Base-by-base conservation (phyloP, 37 sponge, comb jelly and placozoan genomes). In the Axinella damicornis region DNA sequence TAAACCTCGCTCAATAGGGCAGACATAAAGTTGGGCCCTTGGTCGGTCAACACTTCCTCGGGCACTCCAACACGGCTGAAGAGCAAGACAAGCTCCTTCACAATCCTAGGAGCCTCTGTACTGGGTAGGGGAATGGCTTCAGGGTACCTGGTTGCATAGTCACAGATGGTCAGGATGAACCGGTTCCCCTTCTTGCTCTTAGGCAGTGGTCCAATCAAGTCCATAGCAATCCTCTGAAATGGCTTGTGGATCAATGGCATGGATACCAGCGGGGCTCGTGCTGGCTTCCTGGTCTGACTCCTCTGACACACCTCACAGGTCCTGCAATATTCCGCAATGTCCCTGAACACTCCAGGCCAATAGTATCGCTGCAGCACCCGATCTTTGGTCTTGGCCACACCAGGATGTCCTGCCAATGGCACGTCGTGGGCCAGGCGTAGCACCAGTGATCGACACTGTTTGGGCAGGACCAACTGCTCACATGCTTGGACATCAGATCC, bases 201-300 rank as follows among this genome's bases (percentile, higher is more conserved):
- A 1, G 77, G 86, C 5, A 85, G 86, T 2, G 86, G 86, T 9
- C 86, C 86, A 57, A 85, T 69, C 1, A 85, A 19, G 36, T 85
- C 86, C 86, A 85, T 85, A 1, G 86, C 86, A 5, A 85, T 85
- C 5, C 86, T 5, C 28, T 34, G 20, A 32, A 85, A 85, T 9
- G 86, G 86, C 58, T 76, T 37, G 2, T 63, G 19, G 2, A 85
- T 77, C 69, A 85, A 12, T 17, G 86, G 86, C 70, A 85, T 76
- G 1, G 77, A 37, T 20, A 77, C 15, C 78, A 85, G 25, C 22
- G 28, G 55, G 9, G 76, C 85, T 35, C 36, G 32, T 6, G 78
- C 40, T 13, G 78, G 78, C 22, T 11, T 62, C 55, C 69, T 64
- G 13, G 19, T 20, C 5, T 6, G 25, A 70, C 82, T 69, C 4